Base-by-base conservation (phyloP, 1,140 invertebrate genomes). In the Meloidogyne floridensis region DNA sequence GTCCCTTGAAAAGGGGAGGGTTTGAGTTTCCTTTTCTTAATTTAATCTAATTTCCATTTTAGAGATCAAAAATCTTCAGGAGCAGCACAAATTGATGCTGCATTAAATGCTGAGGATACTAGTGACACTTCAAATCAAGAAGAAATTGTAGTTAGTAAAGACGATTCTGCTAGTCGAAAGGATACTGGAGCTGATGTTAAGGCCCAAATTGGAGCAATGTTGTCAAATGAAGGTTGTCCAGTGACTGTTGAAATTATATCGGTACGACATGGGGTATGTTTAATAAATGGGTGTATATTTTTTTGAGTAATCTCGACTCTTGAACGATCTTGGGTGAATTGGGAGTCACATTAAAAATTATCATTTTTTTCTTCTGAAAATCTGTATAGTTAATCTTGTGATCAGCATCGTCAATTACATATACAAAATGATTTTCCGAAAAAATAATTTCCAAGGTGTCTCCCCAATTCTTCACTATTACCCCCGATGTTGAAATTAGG, bases 191-290 rank as follows among this genome's bases (percentile, higher is more conserved):
- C 59, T 65, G 15, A 65, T n/a, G 59, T 65, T 6, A 65, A 65
- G n/a, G 10, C 59, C 5, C 59, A 65, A 65, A 65, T 65, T 65
- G 59, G 59, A 65, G 10, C 59, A n/a, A 65, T 65, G 59, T 65
- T 65, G 11, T 59, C 56, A 65, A 65, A 65, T 65, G 59, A 65
- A 65, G 59, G 59, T 1, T 15, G 59, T 18, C 59, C 59, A 65
- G 59, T 65, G 59, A 65, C 59, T n/a, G 59, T 65, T 65, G 59
- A 65, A 18, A 65, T 65, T n/a, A 65, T 65, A n/a, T 65, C 59
- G n/a, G 59, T 65, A 65, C 59, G n/a, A 18, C 59, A 65, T 65
- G 59, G 59, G 59, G 59, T 65, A 65, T 65, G 59, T 4, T 59
- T 59, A 47, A 47, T 47, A 47, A 47, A 47, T 32, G 32, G 32